Conservation (phyloP, 2,113 vertebrate species). For the Tricholaema leucomelas region DNA sequence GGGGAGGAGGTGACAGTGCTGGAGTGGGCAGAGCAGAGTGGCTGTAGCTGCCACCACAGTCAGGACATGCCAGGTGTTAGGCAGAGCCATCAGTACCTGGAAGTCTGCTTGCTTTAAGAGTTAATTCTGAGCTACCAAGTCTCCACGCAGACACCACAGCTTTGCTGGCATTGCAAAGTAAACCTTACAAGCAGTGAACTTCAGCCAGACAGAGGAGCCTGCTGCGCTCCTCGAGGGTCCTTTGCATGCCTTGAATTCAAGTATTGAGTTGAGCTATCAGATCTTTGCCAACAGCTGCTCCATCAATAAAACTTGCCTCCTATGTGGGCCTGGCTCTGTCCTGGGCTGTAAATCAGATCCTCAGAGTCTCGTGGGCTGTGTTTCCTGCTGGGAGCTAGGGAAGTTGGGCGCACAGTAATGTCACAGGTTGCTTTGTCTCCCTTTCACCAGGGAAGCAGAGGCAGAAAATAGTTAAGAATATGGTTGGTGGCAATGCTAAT, state of each 20-base stretch:
- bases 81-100: background rate
- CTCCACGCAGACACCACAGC: background rate
- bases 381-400: background rate
- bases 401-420: background rate
- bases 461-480: background rate
- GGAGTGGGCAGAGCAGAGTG: background rate
- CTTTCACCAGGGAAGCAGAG: background rate
- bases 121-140: background rate
- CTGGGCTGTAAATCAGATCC: background rate
- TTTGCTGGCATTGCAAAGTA: background rate
- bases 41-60: background rate
- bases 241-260: background rate
- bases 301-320: background rate
- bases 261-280: background rate
- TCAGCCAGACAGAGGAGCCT: background rate
- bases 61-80: background rate
- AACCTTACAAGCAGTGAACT: background rate
- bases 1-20: no score
- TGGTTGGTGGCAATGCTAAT: background rate
- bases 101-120: conserved; percentile 28
- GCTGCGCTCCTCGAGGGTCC: background rate
- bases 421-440: background rate
- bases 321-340: background rate
- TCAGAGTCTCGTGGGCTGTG: background rate
- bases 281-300: background rate